These are phyloP conservation scores for Phalacrocorax aristotelis DNA, from an alignment of 2,113 vertebrate genomes.

Conservation along the genomic window DNA sequence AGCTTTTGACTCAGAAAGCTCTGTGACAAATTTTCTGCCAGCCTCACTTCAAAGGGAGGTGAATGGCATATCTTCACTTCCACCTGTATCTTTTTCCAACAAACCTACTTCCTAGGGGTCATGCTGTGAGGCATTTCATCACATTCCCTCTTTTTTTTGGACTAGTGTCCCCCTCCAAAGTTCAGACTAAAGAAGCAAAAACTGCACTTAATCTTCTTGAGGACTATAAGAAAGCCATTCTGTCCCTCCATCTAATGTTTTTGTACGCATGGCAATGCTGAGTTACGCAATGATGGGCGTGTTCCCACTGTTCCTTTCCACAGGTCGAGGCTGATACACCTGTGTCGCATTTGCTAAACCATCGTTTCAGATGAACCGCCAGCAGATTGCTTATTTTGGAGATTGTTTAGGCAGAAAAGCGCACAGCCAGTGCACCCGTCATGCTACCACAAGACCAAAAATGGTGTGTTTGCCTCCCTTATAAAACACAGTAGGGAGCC, in stretches of 20 bases:
- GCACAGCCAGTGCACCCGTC: not conserved
- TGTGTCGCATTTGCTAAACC: not conserved
- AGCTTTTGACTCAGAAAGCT: not conserved
- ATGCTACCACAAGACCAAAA: not conserved
- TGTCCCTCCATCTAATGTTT: not conserved
- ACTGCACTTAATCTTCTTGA: not conserved
- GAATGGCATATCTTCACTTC: not conserved
- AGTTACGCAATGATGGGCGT: not conserved
- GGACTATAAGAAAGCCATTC: not conserved
- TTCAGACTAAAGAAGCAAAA: not conserved
- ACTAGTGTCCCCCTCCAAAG: not conserved
- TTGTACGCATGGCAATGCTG: fast-evolving
- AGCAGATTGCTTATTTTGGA: not conserved
- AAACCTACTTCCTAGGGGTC: not conserved
- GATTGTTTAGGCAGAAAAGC: not conserved
- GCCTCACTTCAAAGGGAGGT: not conserved
- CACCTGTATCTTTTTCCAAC: not conserved
- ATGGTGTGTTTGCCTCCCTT: not conserved
- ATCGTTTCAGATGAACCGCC: not conserved
- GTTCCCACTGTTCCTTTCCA: not conserved
- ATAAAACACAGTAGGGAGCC: slow-evolving; percentile 38
- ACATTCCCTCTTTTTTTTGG: not conserved
- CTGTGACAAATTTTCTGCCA: not conserved
- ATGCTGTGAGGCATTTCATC: not conserved
- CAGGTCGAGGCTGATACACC: not conserved